Conservation (phyloP, 2,888 invertebrate species). For the Phlogophora meticulosa region DNA sequence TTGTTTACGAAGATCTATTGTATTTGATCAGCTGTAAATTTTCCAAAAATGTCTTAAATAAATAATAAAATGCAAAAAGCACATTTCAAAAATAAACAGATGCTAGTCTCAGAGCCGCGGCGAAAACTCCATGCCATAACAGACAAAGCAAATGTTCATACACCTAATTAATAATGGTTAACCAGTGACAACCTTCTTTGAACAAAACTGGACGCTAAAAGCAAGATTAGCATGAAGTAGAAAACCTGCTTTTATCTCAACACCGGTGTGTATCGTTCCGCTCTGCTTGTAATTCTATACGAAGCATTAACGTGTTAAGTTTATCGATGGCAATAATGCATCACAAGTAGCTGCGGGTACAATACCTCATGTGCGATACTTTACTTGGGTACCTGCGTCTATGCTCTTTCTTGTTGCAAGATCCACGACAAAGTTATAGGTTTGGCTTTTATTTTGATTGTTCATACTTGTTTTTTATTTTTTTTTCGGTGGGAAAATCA, state of each 20-base stretch:
- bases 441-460: too few species aligned
- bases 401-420: background rate
- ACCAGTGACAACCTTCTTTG: conserved; percentile 46
- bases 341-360: conserved; percentile 40
- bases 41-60: too few species aligned
- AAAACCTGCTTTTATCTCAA: conserved; percentile 49
- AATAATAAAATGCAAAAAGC: too few species aligned
- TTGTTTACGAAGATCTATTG: too few species aligned
- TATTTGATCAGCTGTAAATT: too few species aligned
- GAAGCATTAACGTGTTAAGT: conserved; percentile 61
- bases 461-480: too few species aligned
- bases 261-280: conserved; percentile 50
- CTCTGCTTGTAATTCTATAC: conserved; percentile 57
- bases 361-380: conserved; percentile 34
- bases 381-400: background rate
- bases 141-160: conserved; percentile 31
- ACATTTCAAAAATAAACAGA: background rate
- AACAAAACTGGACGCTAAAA: conserved; percentile 40
- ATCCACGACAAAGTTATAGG: too few species aligned
- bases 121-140: background rate
- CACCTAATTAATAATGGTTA: conserved; percentile 45
- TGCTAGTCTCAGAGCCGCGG: background rate
- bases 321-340: conserved; percentile 60
- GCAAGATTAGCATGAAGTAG: conserved; percentile 45
- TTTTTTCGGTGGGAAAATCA: too few species aligned